Percentiles rank a stretch among this genome's conserved stretches.
Evolutionary conservation across 92 coral and sea anemone genomes (phyloP).

Genomic region (Metridium senile): DNA sequence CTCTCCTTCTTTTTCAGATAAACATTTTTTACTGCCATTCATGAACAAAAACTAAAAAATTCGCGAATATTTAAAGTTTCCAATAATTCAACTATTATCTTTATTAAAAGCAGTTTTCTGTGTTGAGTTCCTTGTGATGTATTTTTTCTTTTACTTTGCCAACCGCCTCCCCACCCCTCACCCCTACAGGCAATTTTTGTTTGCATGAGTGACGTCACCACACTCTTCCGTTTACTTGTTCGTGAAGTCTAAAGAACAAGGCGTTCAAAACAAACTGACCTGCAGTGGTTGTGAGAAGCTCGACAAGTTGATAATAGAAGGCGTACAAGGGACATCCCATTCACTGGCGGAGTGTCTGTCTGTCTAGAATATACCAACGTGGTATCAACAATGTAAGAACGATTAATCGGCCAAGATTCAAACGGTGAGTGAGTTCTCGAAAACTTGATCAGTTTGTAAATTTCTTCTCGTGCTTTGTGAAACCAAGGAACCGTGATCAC

Average conservation of each 20-base stretch:
- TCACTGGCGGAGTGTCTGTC: background rate
- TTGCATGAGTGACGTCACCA: constrained; percentile 24
- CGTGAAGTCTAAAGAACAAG: constrained; percentile 22
- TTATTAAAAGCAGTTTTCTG: too few relatives aligned
- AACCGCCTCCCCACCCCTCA: too few relatives aligned
- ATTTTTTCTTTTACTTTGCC: too few relatives aligned
- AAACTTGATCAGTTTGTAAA: constrained; percentile 10
- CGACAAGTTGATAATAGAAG: background rate
- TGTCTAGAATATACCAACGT: background rate
- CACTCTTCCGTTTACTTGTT: constrained; percentile 30
- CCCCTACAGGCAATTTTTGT: constrained; percentile 5
- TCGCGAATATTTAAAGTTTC: too few relatives aligned
- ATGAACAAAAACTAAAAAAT: too few relatives aligned
- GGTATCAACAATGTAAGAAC: constrained; percentile 12
- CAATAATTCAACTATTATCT: too few relatives aligned
- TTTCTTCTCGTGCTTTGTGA: constrained; percentile 11
- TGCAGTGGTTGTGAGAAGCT: constrained; percentile 9
- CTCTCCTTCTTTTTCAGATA: too few relatives aligned
- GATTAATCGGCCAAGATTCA: background rate
- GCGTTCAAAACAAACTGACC: constrained; percentile 37
- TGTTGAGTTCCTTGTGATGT: too few relatives aligned
- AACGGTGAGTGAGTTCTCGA: constrained; percentile 31
- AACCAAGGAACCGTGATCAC: constrained; percentile 24
- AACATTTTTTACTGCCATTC: too few relatives aligned
- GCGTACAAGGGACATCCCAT: background rate